Conservation (phyloP, 2,797 vertebrate species). For the Melanotaenia maccullochi region DNA sequence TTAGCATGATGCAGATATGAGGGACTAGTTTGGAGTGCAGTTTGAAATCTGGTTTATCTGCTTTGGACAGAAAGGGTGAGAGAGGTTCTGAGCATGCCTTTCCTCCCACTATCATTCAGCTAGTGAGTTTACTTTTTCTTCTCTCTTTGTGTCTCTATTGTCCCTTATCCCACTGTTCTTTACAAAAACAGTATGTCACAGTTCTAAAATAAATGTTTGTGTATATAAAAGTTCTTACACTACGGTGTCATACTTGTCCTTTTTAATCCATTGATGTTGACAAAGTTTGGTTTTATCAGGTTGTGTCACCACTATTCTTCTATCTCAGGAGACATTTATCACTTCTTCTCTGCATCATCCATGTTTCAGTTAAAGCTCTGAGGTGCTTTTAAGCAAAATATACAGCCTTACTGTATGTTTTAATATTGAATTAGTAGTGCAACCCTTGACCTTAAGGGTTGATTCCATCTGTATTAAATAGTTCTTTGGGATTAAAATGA, state of each 20-base stretch:
- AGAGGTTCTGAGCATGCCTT: constrained; percentile 42
- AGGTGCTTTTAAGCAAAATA: constrained; percentile 49
- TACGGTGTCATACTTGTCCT: constrained; percentile 24
- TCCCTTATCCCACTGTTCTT: constrained; percentile 40
- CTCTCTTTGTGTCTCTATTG: constrained; percentile 39
- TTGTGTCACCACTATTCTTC: constrained; percentile 12
- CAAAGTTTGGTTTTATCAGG: constrained; percentile 24
- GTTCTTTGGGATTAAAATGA: constrained; percentile 51
- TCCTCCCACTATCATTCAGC: constrained; percentile 54
- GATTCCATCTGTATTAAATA: constrained; percentile 49
- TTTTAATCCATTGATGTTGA: constrained; percentile 30
- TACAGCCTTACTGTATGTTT: constrained; percentile 14
- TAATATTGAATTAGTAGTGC: constrained; percentile 41
- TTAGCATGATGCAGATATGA: constrained; percentile 13
- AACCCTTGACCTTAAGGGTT: constrained; percentile 63
- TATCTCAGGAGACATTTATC: constrained; percentile 28
- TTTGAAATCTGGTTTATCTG: constrained; percentile 45
- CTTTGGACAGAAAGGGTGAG: constrained; percentile 38
- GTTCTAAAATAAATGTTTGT: constrained; percentile 53
- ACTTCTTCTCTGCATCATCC: constrained; percentile 29
- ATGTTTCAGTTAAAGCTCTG: constrained; percentile 42
- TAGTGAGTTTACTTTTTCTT: constrained; percentile 53
- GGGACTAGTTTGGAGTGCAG: constrained; percentile 25
- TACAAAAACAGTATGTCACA: constrained; percentile 39
- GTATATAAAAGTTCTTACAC: constrained; percentile 44